Evolutionary conservation across 53 echinoderm and acorn worm species (phyloP).

Genomic region (Glandiceps talaboti): DNA sequence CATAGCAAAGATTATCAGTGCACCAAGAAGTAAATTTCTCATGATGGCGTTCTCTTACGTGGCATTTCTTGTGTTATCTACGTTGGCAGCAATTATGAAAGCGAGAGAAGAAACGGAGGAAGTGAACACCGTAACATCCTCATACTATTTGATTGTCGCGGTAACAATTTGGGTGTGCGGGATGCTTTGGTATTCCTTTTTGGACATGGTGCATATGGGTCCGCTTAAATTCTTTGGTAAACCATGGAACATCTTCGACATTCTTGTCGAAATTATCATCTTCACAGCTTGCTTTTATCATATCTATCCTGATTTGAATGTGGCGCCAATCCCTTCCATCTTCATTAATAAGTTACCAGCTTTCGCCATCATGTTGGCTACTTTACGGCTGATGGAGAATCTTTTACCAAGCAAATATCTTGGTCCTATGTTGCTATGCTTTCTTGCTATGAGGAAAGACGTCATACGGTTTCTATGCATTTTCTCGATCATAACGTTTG

Average conservation of each 20-base stretch:
- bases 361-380: not conserved
- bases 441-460: not conserved
- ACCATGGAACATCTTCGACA: not conserved
- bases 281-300: not conserved
- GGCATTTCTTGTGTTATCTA: not conserved
- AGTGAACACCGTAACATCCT: not conserved
- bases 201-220: not conserved
- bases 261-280: not conserved
- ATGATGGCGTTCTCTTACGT: not conserved
- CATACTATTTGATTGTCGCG: not conserved
- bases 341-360: not conserved
- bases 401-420: not conserved
- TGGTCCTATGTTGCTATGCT: not conserved
- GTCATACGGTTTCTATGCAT: not conserved
- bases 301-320: not conserved
- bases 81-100: not conserved
- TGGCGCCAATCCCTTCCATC: not conserved
- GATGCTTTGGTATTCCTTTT: not conserved
- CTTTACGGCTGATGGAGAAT: not conserved
- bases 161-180: not conserved
- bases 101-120: not conserved
- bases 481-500: not conserved
- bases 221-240: not conserved
- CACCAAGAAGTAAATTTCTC: not conserved
- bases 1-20: not conserved